These are phyloP conservation scores for Poeciliopsis presidionis DNA, from an alignment of 2,797 vertebrate species.

Conservation along the genomic window DNA sequence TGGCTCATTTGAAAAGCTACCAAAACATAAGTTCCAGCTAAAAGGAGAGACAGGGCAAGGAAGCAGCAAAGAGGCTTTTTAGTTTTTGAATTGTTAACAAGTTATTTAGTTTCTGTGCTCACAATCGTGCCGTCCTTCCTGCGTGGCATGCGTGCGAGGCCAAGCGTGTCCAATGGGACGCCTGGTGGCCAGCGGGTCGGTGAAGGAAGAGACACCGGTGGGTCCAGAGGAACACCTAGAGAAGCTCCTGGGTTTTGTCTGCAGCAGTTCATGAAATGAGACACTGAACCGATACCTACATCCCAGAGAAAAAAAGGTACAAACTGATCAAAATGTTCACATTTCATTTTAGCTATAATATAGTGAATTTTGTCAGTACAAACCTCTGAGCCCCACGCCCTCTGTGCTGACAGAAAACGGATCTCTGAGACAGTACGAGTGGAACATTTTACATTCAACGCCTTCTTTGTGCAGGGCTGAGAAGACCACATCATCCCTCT, in stretches of 20 bases:
- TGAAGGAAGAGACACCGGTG: slow-evolving; percentile 69
- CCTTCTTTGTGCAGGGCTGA: slow-evolving; percentile 63
- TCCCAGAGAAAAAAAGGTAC: slow-evolving; percentile 11
- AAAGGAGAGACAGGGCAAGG: background rate
- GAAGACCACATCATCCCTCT: slow-evolving; percentile 70
- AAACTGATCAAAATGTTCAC: background rate
- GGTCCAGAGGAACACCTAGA: slow-evolving; percentile 66
- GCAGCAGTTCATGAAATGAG: slow-evolving; percentile 82
- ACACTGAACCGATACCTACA: slow-evolving; percentile 81
- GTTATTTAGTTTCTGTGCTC: slow-evolving; percentile 25
- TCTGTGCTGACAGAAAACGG: slow-evolving; percentile 77
- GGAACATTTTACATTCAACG: slow-evolving; percentile 65
- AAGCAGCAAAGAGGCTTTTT: background rate
- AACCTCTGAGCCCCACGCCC: slow-evolving; percentile 81
- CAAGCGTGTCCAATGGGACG: slow-evolving; percentile 58
- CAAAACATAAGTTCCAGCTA: background rate
- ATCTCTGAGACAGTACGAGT: slow-evolving; percentile 81
- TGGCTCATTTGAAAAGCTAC: background rate
- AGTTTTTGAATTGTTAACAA: background rate
- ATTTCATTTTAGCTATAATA: background rate
- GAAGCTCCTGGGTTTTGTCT: slow-evolving; percentile 68
- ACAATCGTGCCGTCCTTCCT: slow-evolving; percentile 80
- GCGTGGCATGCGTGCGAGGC: slow-evolving; percentile 75
- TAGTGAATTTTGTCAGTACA: slow-evolving; percentile 6
- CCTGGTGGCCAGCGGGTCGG: slow-evolving; percentile 72